Evolutionary conservation across 2,888 invertebrate species (phyloP).

Genomic region (Synanthedon formicaeformis): DNA sequence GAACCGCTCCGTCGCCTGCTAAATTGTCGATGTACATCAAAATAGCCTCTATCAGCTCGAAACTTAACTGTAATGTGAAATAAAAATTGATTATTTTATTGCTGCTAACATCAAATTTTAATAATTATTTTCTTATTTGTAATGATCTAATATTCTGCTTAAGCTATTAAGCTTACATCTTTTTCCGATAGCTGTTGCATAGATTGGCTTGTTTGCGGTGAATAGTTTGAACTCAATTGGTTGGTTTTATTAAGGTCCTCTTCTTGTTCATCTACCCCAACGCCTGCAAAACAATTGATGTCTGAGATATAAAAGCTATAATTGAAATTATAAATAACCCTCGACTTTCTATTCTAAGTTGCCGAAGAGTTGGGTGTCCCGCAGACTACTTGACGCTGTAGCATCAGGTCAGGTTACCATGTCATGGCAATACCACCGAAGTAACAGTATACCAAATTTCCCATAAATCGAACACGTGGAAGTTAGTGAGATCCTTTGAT

Average conservation of each 20-base stretch:
- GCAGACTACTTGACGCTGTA: too few species aligned
- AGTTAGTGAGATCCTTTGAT: too few species aligned
- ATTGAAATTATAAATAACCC: too few species aligned
- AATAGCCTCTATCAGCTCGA: slow-evolving; percentile 90
- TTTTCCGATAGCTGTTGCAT: slow-evolving; percentile 88
- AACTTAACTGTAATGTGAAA: slow-evolving; percentile 73
- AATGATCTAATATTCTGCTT: too few species aligned
- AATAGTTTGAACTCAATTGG: slow-evolving; percentile 51
- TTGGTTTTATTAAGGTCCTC: slow-evolving; percentile 81
- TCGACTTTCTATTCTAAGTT: too few species aligned
- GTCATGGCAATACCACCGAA: too few species aligned
- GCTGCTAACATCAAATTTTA: neutral
- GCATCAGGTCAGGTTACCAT: too few species aligned
- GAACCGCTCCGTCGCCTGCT: slow-evolving; percentile 83
- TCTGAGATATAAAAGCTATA: too few species aligned
- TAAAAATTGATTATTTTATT: too few species aligned
- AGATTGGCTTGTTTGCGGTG: slow-evolving; percentile 73
- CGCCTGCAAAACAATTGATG: slow-evolving; percentile 13
- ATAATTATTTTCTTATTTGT: slow-evolving; percentile 1
- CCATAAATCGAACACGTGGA: too few species aligned
- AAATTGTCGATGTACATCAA: slow-evolving; percentile 73
- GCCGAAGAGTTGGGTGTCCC: too few species aligned
- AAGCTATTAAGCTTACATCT: slow-evolving; percentile 73
- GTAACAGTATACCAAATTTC: too few species aligned
- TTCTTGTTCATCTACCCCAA: slow-evolving; percentile 68